Evolutionary conservation across 1,140 invertebrate genomes (phyloP).

Genomic region (Bombus balteatus): DNA sequence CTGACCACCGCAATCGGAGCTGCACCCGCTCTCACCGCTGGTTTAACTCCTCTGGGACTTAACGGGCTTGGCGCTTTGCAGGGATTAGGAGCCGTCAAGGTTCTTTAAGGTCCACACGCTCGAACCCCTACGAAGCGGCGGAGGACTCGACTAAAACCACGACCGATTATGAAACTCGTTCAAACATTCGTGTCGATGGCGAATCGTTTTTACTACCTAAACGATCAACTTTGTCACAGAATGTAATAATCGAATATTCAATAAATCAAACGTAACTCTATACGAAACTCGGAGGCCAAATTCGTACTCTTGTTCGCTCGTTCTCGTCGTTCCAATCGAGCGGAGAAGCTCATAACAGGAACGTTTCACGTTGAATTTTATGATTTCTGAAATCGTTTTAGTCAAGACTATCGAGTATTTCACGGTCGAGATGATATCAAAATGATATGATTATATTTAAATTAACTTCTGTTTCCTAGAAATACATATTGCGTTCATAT

Average conservation of each 20-base stretch:
- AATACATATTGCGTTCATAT: no score
- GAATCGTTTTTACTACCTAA: not conserved
- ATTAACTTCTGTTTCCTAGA: no score
- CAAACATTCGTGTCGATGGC: not conserved
- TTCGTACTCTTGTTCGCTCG: not conserved
- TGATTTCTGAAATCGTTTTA: no score
- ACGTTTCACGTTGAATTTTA: no score
- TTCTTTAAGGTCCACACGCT: constrained; percentile 20
- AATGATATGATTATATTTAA: no score
- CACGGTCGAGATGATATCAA: no score
- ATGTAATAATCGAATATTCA: constrained; percentile 46
- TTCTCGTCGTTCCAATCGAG: not conserved
- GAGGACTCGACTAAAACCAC: not conserved
- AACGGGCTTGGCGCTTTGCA: constrained; percentile 43
- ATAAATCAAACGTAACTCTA: constrained; percentile 38
- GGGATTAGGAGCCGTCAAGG: constrained; percentile 42
- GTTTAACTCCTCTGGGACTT: constrained; percentile 24
- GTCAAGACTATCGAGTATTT: no score
- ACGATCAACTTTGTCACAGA: constrained; percentile 46
- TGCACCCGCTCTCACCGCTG: constrained; percentile 20
- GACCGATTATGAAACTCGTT: not conserved
- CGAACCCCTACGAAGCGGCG: not conserved
- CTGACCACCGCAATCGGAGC: constrained; percentile 30
- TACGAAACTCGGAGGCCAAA: not conserved
- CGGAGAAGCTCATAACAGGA: no score